phyloP scores from a whole-genome alignment of 2,113 vertebrate genomes.

The Gopherus flavomarginatus region DNA sequence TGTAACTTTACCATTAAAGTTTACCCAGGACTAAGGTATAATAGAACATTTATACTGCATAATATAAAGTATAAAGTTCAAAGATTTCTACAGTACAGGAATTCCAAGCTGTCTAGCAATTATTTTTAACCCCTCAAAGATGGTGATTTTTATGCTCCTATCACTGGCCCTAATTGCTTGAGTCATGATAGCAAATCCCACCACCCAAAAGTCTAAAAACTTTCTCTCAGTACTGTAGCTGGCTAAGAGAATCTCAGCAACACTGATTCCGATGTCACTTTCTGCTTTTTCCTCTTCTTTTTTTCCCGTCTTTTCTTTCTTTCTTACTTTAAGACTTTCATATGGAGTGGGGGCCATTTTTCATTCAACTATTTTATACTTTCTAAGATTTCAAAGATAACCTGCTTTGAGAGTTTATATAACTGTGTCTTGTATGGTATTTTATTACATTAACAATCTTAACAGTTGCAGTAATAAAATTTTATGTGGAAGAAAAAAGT shows the following conservation, averaged over 20 bases:
- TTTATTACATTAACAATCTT: background rate
- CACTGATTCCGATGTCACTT: background rate
- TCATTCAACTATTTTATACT: background rate
- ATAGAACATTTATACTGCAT: accelerated
- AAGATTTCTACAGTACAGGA: background rate
- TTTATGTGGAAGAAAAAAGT: background rate
- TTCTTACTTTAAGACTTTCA: background rate
- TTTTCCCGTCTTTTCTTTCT: background rate
- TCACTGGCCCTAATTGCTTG: background rate
- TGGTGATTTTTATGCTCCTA: background rate
- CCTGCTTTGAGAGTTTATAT: background rate
- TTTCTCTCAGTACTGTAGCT: background rate
- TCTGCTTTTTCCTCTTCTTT: background rate
- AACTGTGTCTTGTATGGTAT: background rate
- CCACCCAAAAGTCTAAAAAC: background rate
- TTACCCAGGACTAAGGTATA: background rate
- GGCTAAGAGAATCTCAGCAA: background rate
- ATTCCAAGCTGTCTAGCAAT: background rate
- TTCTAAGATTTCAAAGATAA: background rate
- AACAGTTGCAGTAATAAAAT: background rate
- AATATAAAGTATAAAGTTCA: background rate
- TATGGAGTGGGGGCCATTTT: background rate
- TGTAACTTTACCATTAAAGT: background rate
- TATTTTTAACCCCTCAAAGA: constrained; percentile 8
- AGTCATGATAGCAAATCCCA: background rate